Evolutionary conservation across 2,113 vertebrate genomes (phyloP).

Genomic region (Chamaetylas fuelleborni): DNA sequence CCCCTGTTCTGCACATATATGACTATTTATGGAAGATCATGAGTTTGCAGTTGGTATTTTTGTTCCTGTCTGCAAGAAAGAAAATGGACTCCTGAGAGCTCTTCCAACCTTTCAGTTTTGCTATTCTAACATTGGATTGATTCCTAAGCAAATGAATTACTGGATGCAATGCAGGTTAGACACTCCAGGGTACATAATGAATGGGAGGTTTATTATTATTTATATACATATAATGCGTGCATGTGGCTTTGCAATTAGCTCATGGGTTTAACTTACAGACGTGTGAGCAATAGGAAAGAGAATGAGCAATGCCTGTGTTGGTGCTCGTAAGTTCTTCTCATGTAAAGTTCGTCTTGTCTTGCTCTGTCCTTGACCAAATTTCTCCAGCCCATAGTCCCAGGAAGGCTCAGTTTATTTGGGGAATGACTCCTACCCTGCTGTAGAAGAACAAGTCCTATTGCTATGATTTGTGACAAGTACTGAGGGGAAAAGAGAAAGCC

Average conservation of each 20-base stretch:
- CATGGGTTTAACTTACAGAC: slow-evolving; percentile 7
- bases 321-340: background rate
- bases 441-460: background rate
- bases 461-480: background rate
- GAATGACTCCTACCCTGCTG: background rate
- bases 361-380: background rate
- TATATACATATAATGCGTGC: background rate
- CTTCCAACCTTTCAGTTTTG: slow-evolving; percentile 34
- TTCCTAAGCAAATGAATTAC: slow-evolving; percentile 49
- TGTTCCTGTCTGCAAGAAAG: slow-evolving; percentile 2
- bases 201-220: slow-evolving; percentile 2
- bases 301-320: background rate
- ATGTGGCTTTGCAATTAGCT: slow-evolving; percentile 28
- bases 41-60: background rate
- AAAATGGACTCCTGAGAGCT: slow-evolving; percentile 30
- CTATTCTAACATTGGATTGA: slow-evolving; percentile 30
- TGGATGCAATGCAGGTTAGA: slow-evolving; percentile 28
- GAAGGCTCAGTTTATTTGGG: background rate
- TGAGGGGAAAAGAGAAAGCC: background rate
- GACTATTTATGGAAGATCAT: background rate
- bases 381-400: background rate
- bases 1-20: background rate
- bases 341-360: background rate
- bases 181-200: slow-evolving; percentile 33
- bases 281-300: background rate